phyloP scores from a whole-genome alignment of 1,140 invertebrate genomes.

The Anoplophora glabripennis region DNA sequence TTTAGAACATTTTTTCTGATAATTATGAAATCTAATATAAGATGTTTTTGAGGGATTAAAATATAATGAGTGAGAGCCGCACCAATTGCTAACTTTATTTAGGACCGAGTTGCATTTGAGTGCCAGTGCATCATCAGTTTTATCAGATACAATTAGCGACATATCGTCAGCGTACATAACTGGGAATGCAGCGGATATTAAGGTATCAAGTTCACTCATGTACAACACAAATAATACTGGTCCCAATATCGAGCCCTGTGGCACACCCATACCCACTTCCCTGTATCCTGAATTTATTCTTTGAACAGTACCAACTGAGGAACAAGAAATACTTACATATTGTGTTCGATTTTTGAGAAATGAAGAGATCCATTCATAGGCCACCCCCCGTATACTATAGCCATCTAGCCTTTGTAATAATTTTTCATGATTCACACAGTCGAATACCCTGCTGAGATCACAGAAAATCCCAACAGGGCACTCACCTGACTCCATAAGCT shows the following conservation, averaged over 20 bases:
- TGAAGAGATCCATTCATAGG: not conserved
- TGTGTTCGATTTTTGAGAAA: not conserved
- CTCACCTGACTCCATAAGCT: not conserved
- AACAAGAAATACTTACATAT: not conserved
- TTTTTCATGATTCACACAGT: not conserved
- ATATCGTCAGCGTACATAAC: too few relatives aligned
- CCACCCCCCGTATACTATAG: not conserved
- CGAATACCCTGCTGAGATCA: conserved; percentile 2
- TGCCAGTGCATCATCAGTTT: too few relatives aligned
- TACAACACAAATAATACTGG: conserved; percentile 13
- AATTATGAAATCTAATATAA: too few relatives aligned
- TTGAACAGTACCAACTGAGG: not conserved
- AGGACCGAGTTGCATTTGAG: too few relatives aligned
- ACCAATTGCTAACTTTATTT: too few relatives aligned
- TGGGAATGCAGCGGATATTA: not conserved
- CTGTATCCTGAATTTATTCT: not conserved
- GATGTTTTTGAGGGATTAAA: too few relatives aligned
- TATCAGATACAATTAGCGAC: too few relatives aligned
- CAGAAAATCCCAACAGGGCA: conserved; percentile 12
- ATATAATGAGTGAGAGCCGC: too few relatives aligned
- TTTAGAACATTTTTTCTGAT: too few relatives aligned
- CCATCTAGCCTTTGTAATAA: not conserved
- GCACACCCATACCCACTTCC: conserved; percentile 9
- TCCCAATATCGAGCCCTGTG: conserved; percentile 13
- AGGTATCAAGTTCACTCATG: conserved; percentile 5